Percentiles rank a stretch among this genome's conserved stretches.
These are phyloP conservation scores for Tachyglossus aculeatus DNA, from an alignment of 2,797 vertebrate genomes.

Conservation along the genomic window DNA sequence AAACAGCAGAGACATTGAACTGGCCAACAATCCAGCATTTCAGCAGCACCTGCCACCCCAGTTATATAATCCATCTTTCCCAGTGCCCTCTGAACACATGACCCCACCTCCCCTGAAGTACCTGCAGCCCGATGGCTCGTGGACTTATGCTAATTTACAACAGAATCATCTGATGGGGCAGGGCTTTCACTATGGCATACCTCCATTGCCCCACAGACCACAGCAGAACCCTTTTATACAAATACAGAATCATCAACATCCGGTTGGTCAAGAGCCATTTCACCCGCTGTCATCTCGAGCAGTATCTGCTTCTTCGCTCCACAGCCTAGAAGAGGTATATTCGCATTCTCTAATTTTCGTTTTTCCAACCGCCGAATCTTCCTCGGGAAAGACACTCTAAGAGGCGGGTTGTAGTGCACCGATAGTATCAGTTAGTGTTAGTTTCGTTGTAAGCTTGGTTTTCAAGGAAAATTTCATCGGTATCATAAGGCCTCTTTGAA, in stretches of 20 bases:
- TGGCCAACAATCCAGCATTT: constrained; percentile 82
- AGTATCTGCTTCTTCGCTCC: constrained; percentile 90
- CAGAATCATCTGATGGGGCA: constrained; percentile 89
- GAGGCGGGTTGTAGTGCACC: no score
- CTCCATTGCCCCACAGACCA: constrained; percentile 88
- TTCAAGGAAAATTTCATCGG: no score
- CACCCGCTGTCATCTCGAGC: constrained; percentile 87
- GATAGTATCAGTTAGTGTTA: no score
- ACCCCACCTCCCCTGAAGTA: constrained; percentile 91
- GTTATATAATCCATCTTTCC: constrained; percentile 79
- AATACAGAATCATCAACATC: constrained; percentile 90
- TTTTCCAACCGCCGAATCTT: no score
- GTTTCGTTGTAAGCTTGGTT: no score
- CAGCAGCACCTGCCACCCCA: constrained; percentile 83
- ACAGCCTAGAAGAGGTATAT: constrained; percentile 95
- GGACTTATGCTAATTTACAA: constrained; percentile 88
- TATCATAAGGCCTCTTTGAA: no score
- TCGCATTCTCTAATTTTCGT: no score
- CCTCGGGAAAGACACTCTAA: no score
- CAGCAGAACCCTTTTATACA: constrained; percentile 93
- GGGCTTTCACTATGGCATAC: constrained; percentile 87
- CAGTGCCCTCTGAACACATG: constrained; percentile 85
- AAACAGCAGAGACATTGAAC: constrained; percentile 80
- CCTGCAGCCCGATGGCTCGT: constrained; percentile 92
- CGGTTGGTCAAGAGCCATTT: constrained; percentile 86